A percentile compares a stretch with the other conserved stretches of the same genome.
phyloP scores from a whole-genome alignment of 2,797 vertebrate species.

The Onychomys torridus region DNA sequence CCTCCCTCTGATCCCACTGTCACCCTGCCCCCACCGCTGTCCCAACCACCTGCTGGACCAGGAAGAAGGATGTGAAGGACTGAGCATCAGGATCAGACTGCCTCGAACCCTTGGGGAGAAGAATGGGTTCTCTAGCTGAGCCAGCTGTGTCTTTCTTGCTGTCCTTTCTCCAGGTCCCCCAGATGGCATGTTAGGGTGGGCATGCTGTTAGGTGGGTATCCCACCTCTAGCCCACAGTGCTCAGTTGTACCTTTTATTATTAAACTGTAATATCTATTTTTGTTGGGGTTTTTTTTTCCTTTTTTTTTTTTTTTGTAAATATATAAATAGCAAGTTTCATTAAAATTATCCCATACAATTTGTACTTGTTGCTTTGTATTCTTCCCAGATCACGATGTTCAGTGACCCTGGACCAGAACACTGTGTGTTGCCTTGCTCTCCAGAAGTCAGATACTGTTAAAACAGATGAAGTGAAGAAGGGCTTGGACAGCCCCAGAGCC shows the following conservation, averaged over 20 bases:
- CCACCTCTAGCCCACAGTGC: constrained; percentile 68
- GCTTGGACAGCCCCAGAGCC: neutral
- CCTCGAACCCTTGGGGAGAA: neutral
- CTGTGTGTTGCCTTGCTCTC: neutral
- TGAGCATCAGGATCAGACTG: constrained; percentile 5
- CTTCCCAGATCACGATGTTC: neutral
- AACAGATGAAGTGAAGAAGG: neutral
- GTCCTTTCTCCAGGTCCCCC: neutral
- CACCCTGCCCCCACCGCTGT: neutral
- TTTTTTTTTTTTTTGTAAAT: constrained; percentile 76
- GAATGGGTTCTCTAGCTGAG: neutral
- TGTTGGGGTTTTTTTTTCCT: constrained; percentile 37
- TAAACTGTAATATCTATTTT: constrained; percentile 84
- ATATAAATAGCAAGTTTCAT: constrained; percentile 86
- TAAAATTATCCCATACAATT: constrained; percentile 78
- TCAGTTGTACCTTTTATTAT: constrained; percentile 76
- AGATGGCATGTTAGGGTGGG: constrained; percentile 46
- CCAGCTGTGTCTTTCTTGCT: neutral
- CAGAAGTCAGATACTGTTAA: neutral
- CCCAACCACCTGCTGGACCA: constrained; percentile 30
- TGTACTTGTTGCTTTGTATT: neutral
- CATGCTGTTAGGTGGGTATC: constrained; percentile 61
- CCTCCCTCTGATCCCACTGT: neutral
- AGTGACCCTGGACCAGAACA: neutral
- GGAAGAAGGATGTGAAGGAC: constrained; percentile 16